Conservation (phyloP, 2,797 vertebrate genomes). For the Columba guinea region DNA sequence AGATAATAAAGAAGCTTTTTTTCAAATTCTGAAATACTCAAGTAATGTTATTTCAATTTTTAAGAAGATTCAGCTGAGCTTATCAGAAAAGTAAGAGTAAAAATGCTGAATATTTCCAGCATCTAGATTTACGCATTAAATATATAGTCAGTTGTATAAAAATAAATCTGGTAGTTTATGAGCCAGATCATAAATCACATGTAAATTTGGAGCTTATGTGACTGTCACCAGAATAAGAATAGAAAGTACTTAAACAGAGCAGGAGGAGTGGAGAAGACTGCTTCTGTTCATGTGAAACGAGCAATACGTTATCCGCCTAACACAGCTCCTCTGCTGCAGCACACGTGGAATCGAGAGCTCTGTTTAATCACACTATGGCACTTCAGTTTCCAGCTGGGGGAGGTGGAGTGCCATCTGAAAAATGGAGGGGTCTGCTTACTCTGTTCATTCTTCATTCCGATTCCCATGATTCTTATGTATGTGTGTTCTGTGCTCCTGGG, state of each 20-base stretch:
- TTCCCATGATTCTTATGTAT: not conserved
- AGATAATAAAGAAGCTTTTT: not conserved
- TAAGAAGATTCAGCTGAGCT: not conserved
- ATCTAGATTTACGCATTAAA: not conserved
- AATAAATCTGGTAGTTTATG: not conserved
- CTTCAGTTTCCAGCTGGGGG: not conserved
- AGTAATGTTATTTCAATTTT: not conserved
- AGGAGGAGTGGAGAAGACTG: not conserved
- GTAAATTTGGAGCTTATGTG: not conserved
- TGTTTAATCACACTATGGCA: not conserved
- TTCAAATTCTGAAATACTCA: not conserved
- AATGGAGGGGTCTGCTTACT: not conserved
- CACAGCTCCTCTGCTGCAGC: not conserved
- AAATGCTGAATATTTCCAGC: not conserved
- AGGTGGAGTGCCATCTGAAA: not conserved
- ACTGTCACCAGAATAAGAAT: not conserved
- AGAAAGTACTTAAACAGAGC: not conserved
- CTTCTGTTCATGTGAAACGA: not conserved
- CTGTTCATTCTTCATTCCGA: not conserved
- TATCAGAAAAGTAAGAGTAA: not conserved
- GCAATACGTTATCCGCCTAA: not conserved
- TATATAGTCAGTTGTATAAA: not conserved
- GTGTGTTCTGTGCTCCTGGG: not conserved
- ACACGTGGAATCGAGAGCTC: not conserved
- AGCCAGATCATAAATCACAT: not conserved